Evolutionary conservation across 1,140 invertebrate species (phyloP).

Genomic region (Drosophila ananassae): DNA sequence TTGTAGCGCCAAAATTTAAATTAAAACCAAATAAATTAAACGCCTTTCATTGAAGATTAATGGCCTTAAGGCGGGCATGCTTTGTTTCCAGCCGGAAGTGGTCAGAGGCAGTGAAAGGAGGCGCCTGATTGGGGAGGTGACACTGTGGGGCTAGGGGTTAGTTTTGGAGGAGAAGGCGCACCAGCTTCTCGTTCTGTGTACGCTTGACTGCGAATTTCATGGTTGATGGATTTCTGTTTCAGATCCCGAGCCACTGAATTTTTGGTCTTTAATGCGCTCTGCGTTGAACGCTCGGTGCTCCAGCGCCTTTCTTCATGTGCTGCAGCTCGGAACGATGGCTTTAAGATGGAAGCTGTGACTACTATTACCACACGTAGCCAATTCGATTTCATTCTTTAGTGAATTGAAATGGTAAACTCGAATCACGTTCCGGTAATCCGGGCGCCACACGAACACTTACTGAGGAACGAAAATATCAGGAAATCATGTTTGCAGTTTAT

Average conservation of each 20-base stretch:
- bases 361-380: constrained; percentile 66
- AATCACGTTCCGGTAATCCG: constrained; percentile 56
- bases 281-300: neutral
- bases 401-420: constrained; percentile 57
- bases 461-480: neutral
- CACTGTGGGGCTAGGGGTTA: neutral
- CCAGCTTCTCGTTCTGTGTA: constrained; percentile 58
- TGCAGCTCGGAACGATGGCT: constrained; percentile 48
- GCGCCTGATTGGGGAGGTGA: neutral
- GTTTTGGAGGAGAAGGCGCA: constrained; percentile 11
- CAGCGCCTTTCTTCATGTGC: constrained; percentile 18
- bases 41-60: constrained; percentile 82
- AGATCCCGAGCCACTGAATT: constrained; percentile 25
- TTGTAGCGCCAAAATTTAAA: constrained; percentile 78
- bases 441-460: constrained; percentile 28
- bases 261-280: constrained; percentile 20
- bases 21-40: constrained; percentile 82
- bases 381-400: constrained; percentile 63
- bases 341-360: constrained; percentile 33
- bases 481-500: constrained; percentile 2
- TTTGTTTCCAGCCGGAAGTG: constrained; percentile 45
- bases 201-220: constrained; percentile 79
- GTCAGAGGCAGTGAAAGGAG: constrained; percentile 16
- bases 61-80: constrained; percentile 65
- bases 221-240: constrained; percentile 74